These are phyloP conservation scores for Chelidonichthys spinosus DNA, from an alignment of 2,797 vertebrate species.

Conservation along the genomic window DNA sequence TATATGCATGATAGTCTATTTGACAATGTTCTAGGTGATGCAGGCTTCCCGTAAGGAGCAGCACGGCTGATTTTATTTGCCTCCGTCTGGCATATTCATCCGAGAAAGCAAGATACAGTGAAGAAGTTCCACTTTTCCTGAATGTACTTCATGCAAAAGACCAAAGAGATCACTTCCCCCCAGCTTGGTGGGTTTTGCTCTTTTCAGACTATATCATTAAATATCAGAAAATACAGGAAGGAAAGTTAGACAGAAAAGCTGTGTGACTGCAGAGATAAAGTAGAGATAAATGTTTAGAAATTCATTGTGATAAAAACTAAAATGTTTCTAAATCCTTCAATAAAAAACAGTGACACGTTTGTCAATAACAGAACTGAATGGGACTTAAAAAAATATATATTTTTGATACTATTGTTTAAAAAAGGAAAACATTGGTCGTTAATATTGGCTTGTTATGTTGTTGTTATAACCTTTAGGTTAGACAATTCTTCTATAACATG, in stretches of 20 bases:
- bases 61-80: constrained; percentile 9
- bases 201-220: not conserved
- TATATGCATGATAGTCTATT: constrained; percentile 2
- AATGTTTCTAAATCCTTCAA: not conserved
- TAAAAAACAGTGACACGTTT: not conserved
- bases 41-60: not conserved
- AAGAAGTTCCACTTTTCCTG: not conserved
- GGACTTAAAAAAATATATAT: not conserved
- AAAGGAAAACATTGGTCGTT: not conserved
- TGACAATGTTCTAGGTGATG: constrained; percentile 4
- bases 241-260: not conserved
- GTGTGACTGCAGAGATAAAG: not conserved
- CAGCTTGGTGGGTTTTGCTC: not conserved
- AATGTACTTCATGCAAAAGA: not conserved
- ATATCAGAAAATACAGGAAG: not conserved
- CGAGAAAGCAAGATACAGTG: not conserved
- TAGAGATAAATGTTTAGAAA: not conserved
- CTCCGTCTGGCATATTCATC: constrained; percentile 6
- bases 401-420: not conserved
- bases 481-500: not conserved
- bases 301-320: not conserved
- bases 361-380: not conserved
- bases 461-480: not conserved
- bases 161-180: not conserved
- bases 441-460: not conserved